phyloP scores from a whole-genome alignment of 2,888 invertebrate species.

The Leistus spinibarbis region DNA sequence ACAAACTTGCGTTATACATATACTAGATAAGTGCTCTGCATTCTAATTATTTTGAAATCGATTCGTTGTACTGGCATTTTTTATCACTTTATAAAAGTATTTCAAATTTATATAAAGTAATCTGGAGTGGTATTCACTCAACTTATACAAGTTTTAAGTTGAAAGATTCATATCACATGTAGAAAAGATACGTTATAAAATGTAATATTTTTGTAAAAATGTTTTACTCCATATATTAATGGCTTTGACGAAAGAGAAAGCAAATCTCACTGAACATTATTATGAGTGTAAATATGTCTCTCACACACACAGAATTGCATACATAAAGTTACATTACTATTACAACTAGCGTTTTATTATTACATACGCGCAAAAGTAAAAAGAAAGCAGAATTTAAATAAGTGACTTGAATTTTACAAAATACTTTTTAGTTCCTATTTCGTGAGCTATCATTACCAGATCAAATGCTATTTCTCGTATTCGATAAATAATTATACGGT shows the following conservation, averaged over 20 bases:
- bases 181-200: no score
- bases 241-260: background rate
- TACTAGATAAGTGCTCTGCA: background rate
- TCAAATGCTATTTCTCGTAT: background rate
- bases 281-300: background rate
- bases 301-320: background rate
- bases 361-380: background rate
- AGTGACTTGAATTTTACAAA: background rate
- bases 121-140: no score
- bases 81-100: background rate
- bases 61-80: background rate
- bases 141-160: no score
- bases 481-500: background rate
- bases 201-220: background rate
- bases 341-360: background rate
- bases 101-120: background rate
- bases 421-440: background rate
- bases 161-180: no score
- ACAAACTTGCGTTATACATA: background rate
- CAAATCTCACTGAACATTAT: background rate
- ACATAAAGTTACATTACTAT: background rate
- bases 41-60: background rate
- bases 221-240: background rate
- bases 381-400: background rate
- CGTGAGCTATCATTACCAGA: background rate